A percentile compares a stretch with the other conserved stretches of the same genome.
phyloP scores from a whole-genome alignment of 2,797 vertebrate genomes.

The Acanthurus leucopareius region DNA sequence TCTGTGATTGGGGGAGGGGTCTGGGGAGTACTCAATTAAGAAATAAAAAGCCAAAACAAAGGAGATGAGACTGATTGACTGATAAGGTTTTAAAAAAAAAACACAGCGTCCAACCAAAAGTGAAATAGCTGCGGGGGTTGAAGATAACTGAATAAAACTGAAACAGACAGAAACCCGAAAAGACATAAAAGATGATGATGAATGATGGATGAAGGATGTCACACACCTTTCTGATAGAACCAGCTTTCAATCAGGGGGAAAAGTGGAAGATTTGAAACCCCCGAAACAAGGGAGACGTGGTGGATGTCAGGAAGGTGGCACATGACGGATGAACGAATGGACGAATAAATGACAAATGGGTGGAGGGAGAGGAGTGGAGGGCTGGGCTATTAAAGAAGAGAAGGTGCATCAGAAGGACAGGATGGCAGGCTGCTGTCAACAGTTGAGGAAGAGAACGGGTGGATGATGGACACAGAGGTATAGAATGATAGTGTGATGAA shows the following conservation, averaged over 20 bases:
- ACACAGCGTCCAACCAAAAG: neutral
- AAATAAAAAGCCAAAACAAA: conserved; percentile 1
- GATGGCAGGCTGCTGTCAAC: conserved; percentile 46
- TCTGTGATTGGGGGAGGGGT: neutral
- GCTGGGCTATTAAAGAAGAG: conserved; percentile 8
- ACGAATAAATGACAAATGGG: conserved; percentile 36
- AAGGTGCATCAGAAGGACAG: conserved; percentile 45
- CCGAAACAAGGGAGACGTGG: conserved; percentile 48
- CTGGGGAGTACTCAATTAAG: neutral
- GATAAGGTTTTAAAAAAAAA: neutral
- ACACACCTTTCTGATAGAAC: conserved; percentile 37
- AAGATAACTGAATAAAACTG: conserved; percentile 16
- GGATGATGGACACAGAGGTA: conserved; percentile 58
- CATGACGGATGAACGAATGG: conserved; percentile 56
- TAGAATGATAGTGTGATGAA: conserved; percentile 56
- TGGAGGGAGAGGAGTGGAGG: conserved; percentile 8
- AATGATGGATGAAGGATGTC: conserved; percentile 36
- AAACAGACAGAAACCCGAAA: conserved; percentile 15
- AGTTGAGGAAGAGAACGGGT: conserved; percentile 8
- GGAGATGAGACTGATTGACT: neutral
- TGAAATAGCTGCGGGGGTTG: conserved; percentile 9
- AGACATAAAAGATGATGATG: conserved; percentile 37
- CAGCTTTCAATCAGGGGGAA: conserved; percentile 51
- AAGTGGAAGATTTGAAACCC: conserved; percentile 40
- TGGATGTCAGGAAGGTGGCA: conserved; percentile 28